phyloP scores from a whole-genome alignment of 2,888 invertebrate species.

The Oscheius sp. region DNA sequence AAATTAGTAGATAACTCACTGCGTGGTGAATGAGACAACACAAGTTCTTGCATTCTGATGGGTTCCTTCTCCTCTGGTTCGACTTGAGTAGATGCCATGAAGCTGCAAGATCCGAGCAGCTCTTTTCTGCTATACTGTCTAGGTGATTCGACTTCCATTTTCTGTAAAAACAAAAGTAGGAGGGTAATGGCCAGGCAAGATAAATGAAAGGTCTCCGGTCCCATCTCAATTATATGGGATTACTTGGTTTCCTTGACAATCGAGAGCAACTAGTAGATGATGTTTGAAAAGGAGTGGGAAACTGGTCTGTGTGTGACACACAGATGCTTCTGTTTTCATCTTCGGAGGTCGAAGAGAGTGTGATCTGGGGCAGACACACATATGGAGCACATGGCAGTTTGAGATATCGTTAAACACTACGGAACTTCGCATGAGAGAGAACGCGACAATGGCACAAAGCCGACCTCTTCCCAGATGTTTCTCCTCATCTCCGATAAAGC shows the following conservation, averaged over 20 bases:
- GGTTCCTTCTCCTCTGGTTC: conserved; percentile 23
- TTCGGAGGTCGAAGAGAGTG: conserved; percentile 22
- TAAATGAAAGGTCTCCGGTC: conserved; percentile 4
- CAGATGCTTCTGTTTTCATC: conserved; percentile 26
- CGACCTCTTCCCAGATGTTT: not conserved
- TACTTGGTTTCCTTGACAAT: conserved; percentile 28
- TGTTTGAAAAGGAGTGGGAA: not conserved
- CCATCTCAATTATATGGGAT: conserved; percentile 1
- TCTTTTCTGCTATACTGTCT: conserved; percentile 28
- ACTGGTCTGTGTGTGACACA: not conserved
- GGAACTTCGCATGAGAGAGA: conserved; percentile 16
- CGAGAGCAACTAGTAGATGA: not conserved
- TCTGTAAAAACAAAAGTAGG: too few species aligned
- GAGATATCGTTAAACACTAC: conserved; percentile 29
- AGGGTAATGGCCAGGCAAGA: not conserved
- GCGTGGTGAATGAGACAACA: not conserved
- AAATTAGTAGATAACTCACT: not conserved
- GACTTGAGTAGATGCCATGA: conserved; percentile 20
- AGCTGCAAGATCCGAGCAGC: conserved; percentile 21
- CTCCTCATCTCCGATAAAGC: not conserved
- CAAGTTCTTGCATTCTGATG: not conserved
- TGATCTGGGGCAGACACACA: conserved; percentile 8
- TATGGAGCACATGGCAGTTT: conserved; percentile 36
- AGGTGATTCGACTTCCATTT: conserved; percentile 2
- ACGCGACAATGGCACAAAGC: conserved; percentile 10